Evolutionary conservation across 2,888 invertebrate genomes (phyloP).

Genomic region (Cantharis flavilabris): DNA sequence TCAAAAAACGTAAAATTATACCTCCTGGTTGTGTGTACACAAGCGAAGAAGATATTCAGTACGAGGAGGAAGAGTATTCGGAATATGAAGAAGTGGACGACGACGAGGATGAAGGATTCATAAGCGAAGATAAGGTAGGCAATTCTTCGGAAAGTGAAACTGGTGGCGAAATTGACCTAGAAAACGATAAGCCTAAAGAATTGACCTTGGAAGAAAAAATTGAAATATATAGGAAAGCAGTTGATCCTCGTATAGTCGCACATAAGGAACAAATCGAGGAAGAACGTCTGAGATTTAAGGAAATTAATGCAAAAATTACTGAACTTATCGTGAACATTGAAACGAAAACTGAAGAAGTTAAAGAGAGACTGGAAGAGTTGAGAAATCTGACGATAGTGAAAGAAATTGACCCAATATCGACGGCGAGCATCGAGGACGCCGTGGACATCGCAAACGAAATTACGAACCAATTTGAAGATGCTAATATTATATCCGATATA

Average conservation of each 20-base stretch:
- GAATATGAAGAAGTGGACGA: conserved; percentile 30
- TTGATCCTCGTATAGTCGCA: conserved; percentile 13
- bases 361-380: conserved; percentile 51
- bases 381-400: conserved; percentile 46
- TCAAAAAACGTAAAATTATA: conserved; percentile 35
- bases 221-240: conserved; percentile 15
- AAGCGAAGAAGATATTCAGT: conserved; percentile 24
- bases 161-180: conserved; percentile 4
- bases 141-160: background rate
- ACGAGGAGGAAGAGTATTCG: conserved; percentile 30
- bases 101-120: conserved; percentile 23
- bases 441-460: conserved; percentile 48
- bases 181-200: conserved; percentile 17
- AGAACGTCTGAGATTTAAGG: conserved; percentile 43
- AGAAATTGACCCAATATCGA: conserved; percentile 50
- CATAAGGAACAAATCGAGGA: conserved; percentile 36
- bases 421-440: conserved; percentile 49
- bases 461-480: conserved; percentile 46
- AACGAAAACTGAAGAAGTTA: conserved; percentile 48
- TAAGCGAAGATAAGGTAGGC: background rate
- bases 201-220: conserved; percentile 26
- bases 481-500: conserved; percentile 52
- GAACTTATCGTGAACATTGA: conserved; percentile 50
- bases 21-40: conserved; percentile 23
- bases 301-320: conserved; percentile 52